Base-by-base conservation (phyloP, 2,113 vertebrate genomes). In the Gnathonemus echidnorhynchus region DNA sequence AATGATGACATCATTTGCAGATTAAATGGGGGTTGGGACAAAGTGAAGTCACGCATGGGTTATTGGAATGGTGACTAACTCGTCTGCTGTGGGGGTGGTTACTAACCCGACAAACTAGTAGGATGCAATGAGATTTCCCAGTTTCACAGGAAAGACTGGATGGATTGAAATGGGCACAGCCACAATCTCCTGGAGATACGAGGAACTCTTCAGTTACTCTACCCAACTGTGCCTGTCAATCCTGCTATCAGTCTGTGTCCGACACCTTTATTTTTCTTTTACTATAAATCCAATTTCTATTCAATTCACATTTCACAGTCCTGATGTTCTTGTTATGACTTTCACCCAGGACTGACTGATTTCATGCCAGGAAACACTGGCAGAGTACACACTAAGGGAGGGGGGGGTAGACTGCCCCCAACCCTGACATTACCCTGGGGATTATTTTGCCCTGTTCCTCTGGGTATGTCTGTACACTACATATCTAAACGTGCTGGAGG, bases 251-350 rank as follows among this genome's bases (percentile, higher is more conserved):
- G 62, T 11, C 62, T 70, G 62, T 4, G 27, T 31, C n/a, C 27
- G 62, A 70, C 27, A 1, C 9, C 1, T 70, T 31, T 31, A 70
- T 80, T 42, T 80, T 77, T 31, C 15, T 19, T 80, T 19, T 42
- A 80, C n/a, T 80, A 17, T 80, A 80, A 80, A 42, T 80, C 35
- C 74, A 80, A 80, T 80, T 80, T 80, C 13, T 80, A 80, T 80
- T 80, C 74, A 80, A 39, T 42, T 17, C 74, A 80, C 74, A 80
- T 80, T 80, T 42, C 74, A 56, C 35, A 31, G 74, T 17, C 17
- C 6, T 80, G 13, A 42, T 19, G 74, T 80, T 80, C 74, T 80
- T 80, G 74, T 42, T 42, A 42, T 35, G 31, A 80, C 74, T 80
- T 80, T 80, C 74, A 80, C 74, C 31, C 74, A 19, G 11, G 15